phyloP scores from a whole-genome alignment of 2,888 invertebrate species.

The Mythimna lalbum region DNA sequence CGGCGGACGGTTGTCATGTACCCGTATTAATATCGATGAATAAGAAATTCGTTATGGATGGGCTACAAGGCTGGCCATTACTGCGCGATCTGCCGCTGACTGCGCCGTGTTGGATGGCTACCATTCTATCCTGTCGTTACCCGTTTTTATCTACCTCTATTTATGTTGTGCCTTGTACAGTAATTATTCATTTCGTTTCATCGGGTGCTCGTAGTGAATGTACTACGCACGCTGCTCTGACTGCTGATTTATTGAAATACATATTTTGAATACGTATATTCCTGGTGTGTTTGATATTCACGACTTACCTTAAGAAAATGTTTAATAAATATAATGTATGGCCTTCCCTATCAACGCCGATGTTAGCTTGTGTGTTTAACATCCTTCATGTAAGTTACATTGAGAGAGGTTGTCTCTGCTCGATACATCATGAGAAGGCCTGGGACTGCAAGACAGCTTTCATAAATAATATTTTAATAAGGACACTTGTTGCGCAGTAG shows the following conservation, averaged over 20 bases:
- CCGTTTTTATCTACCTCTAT: constrained; percentile 82
- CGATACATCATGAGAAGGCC: constrained; percentile 33
- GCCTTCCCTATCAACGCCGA: constrained; percentile 52
- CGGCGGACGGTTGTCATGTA: constrained; percentile 88
- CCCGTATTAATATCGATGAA: constrained; percentile 90
- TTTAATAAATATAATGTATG: constrained; percentile 57
- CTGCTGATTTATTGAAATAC: constrained; percentile 71
- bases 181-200: constrained; percentile 71
- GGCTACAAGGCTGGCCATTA: constrained; percentile 88
- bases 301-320: constrained; percentile 58
- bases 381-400: constrained; percentile 52
- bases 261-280: constrained; percentile 64
- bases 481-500: constrained; percentile 44
- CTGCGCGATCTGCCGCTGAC: constrained; percentile 78
- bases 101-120: constrained; percentile 78
- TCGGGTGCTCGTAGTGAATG: constrained; percentile 67
- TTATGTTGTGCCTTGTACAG: constrained; percentile 79
- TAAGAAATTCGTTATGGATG: constrained; percentile 90
- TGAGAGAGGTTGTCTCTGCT: constrained; percentile 47
- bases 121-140: constrained; percentile 82
- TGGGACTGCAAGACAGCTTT: constrained; percentile 38
- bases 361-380: constrained; percentile 59
- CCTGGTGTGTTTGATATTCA: constrained; percentile 56
- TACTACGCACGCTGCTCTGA: constrained; percentile 62
- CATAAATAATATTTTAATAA: constrained; percentile 53